Evolutionary conservation across 2,113 vertebrate species (phyloP), one percentile per base, ranked within the genome.

Genomic region (Micronycteris hirsuta): DNA sequence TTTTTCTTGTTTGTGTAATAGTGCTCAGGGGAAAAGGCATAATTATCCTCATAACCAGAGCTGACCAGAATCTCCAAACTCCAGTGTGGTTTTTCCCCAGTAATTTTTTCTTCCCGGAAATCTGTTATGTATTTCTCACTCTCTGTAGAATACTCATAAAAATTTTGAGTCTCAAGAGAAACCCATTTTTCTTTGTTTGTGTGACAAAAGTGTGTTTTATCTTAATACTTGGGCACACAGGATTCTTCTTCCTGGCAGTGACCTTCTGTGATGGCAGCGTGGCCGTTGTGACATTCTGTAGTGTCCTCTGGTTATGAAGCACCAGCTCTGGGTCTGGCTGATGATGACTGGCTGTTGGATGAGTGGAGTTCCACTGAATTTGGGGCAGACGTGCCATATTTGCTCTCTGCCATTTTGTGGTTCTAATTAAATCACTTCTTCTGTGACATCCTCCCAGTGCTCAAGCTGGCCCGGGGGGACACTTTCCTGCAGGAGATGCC

Each of bases 241-340:
- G 97, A 43, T 94, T 93, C 1, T 90, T 97, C 3, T 14, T 96
- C 4, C 47, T 96, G 36, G 77, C 77, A 1, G 88, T 52, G 12
- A 97, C 96, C 93, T 47, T 91, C 33, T 96, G 94, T 26, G 93
- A 97, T 47, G 28, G 67, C 5, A 97, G 89, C 3, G 47, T 96
- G 24, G 92, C 94, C 74, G 89, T 94, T 68, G 86, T 14, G 61
- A 80, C 19, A 89, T 96, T 24, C 15, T 97, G 14, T 80, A 52
- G 22, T 95, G 95, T 26, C 52, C 33, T 36, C 8, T 90, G 1
- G 6, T 90, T 47, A 92, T 96, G 94, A 86, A 87, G 6, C 76
- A 90, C 19, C 78, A 38, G 33, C 16, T 43, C 12, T 84, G 70
- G 11, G 31, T 58, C 22, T 82, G 56, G 14, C n/a, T 95, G 31